Evolutionary conservation across 2,113 vertebrate species (phyloP).

Genomic region (Rhabdomys dilectus): DNA sequence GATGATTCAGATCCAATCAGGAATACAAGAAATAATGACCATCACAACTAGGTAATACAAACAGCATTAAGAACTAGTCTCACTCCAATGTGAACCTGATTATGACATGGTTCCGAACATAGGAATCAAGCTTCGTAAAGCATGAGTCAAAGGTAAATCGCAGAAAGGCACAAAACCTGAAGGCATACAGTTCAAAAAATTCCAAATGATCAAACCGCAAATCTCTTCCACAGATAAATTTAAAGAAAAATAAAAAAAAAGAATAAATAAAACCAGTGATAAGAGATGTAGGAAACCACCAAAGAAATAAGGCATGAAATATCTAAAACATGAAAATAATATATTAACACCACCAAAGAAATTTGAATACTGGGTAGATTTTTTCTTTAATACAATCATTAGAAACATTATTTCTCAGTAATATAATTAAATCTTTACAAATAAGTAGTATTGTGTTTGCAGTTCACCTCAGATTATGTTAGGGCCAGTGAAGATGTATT

Average conservation of each 20-base stretch:
- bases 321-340: background rate
- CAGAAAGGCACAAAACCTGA: background rate
- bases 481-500: background rate
- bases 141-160: background rate
- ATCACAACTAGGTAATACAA: background rate
- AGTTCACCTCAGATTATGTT: background rate
- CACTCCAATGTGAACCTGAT: background rate
- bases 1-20: background rate
- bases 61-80: background rate
- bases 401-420: background rate
- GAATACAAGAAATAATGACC: background rate
- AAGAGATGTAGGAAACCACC: background rate
- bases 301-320: background rate
- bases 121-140: background rate
- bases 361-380: background rate
- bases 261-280: background rate
- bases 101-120: background rate
- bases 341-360: background rate
- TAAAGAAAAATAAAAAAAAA: background rate
- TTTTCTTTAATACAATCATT: background rate
- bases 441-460: background rate
- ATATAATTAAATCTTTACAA: background rate
- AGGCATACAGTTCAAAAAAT: background rate
- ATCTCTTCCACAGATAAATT: background rate
- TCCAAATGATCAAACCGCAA: background rate